Evolutionary conservation across 2,113 vertebrate species (phyloP).

Genomic region (Myotis yumanensis): DNA sequence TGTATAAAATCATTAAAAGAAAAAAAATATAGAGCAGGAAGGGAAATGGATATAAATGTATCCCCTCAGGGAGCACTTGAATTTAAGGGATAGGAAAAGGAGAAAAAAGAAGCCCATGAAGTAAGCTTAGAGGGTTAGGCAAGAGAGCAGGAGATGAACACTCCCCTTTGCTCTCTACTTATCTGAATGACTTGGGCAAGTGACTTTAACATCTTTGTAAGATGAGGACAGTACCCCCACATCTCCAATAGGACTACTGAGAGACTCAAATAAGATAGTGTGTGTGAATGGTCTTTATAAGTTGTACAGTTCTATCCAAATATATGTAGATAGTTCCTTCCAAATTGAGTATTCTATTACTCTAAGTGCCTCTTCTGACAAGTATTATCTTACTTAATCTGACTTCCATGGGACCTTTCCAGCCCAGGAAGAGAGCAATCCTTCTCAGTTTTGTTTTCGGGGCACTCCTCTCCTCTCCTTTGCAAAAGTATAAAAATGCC

Average conservation of each 20-base stretch:
- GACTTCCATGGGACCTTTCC: constrained; percentile 23
- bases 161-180: constrained; percentile 33
- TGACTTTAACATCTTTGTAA: constrained; percentile 28
- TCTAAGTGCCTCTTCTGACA: constrained; percentile 56
- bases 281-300: constrained; percentile 50
- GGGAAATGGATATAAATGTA: constrained; percentile 30
- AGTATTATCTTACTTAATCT: constrained; percentile 64
- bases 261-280: constrained; percentile 28
- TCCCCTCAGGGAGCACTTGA: neutral
- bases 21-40: constrained; percentile 31
- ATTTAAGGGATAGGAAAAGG: constrained; percentile 10
- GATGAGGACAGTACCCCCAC: neutral
- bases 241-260: neutral
- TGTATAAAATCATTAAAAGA: constrained; percentile 45
- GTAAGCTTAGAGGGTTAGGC: neutral
- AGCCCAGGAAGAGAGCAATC: constrained; percentile 3
- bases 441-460: constrained; percentile 45
- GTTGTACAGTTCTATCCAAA: neutral
- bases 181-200: neutral
- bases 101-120: constrained; percentile 38
- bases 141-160: neutral
- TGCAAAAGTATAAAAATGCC: neutral
- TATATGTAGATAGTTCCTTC: constrained; percentile 57
- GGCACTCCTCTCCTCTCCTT: constrained; percentile 9
- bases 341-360: constrained; percentile 24